These are phyloP conservation scores for Cosmorhoe ocellata DNA, from an alignment of 2,888 invertebrate genomes.

Conservation along the genomic window DNA sequence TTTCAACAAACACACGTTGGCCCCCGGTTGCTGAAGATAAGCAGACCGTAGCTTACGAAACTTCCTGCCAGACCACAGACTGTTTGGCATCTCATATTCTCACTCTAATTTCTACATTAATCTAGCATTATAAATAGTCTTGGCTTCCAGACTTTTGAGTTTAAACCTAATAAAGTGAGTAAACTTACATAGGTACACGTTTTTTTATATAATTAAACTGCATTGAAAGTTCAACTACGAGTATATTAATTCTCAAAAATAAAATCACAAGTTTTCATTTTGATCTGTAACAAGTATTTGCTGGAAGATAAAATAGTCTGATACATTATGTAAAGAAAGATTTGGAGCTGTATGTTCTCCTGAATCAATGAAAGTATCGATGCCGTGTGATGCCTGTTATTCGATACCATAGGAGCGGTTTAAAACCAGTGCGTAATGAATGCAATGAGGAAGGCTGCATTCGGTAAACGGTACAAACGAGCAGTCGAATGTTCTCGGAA, in stretches of 20 bases:
- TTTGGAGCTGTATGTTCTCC: no score
- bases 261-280: no score
- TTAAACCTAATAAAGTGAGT: no score
- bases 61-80: conserved; percentile 34
- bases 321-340: no score
- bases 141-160: conserved; percentile 26
- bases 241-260: no score
- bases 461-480: conserved; percentile 76
- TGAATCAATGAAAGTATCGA: conserved; percentile 8
- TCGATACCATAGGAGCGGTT: conserved; percentile 32
- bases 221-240: no score
- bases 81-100: conserved; percentile 39
- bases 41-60: conserved; percentile 49
- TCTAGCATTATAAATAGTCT: conserved; percentile 27
- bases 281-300: no score
- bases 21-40: conserved; percentile 46
- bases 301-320: no score
- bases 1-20: conserved; percentile 48
- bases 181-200: no score
- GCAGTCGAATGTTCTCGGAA: conserved; percentile 72
- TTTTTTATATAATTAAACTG: no score
- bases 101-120: conserved; percentile 35
- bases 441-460: conserved; percentile 67
- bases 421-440: conserved; percentile 68
- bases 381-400: conserved; percentile 26